These are phyloP conservation scores for Apostichopus parvimensis DNA, from an alignment of 35 echinoderm and acorn worm genomes.

Conservation along the genomic window DNA sequence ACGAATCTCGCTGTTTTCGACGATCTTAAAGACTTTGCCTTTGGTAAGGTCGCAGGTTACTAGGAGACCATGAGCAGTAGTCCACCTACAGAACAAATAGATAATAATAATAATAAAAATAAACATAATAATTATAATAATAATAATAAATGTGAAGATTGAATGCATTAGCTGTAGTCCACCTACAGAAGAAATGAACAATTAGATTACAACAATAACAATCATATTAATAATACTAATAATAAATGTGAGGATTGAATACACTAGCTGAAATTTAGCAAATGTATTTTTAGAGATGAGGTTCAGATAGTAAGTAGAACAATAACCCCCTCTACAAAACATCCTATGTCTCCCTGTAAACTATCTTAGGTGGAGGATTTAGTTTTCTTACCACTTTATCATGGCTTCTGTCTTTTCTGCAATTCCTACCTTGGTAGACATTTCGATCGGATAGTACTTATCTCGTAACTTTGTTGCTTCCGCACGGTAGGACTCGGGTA, in stretches of 20 bases:
- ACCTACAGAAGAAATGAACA: neutral
- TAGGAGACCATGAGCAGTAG: constrained; percentile 54
- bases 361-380: too few species aligned
- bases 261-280: neutral
- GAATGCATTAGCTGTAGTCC: constrained; percentile 51
- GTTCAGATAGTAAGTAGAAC: too few species aligned
- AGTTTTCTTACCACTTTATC: constrained; percentile 84
- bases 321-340: too few species aligned
- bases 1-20: constrained; percentile 46
- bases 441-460: constrained; percentile 90
- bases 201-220: too few species aligned
- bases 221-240: too few species aligned
- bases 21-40: constrained; percentile 37
- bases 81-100: constrained; percentile 49
- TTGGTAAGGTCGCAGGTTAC: constrained; percentile 32
- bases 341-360: too few species aligned
- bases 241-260: too few species aligned
- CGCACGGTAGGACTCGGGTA: constrained; percentile 76
- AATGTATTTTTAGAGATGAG: too few species aligned
- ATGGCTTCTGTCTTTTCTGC: constrained; percentile 85
- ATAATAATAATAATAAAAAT: neutral
- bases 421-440: constrained; percentile 54
- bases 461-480: constrained; percentile 61
- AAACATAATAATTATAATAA: too few species aligned
- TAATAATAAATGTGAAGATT: too few species aligned